phyloP scores from a whole-genome alignment of 2,888 invertebrate genomes.

The Abrostola triplasia region DNA sequence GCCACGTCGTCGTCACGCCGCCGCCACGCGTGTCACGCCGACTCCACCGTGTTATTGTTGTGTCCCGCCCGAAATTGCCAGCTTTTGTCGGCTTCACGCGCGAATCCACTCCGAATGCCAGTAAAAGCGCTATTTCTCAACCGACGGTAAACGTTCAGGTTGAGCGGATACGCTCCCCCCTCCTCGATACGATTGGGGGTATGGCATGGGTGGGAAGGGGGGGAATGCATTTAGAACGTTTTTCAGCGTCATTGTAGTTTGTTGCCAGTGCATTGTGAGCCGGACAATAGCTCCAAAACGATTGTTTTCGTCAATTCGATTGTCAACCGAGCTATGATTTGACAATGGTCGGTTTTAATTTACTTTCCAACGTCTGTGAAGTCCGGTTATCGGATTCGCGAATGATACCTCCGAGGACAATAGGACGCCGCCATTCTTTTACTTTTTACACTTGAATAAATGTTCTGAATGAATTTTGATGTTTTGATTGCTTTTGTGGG shows the following conservation, averaged over 20 bases:
- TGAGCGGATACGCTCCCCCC: slow-evolving; percentile 49
- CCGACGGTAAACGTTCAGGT: slow-evolving; percentile 57
- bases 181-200: slow-evolving; percentile 13
- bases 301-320: slow-evolving; percentile 60
- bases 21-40: slow-evolving; percentile 12
- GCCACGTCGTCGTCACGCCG: slow-evolving; percentile 4
- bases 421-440: slow-evolving; percentile 18
- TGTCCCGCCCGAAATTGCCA: slow-evolving; percentile 59
- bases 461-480: slow-evolving; percentile 27
- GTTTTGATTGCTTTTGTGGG: slow-evolving; percentile 45
- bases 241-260: slow-evolving; percentile 53
- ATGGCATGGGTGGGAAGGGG: slow-evolving; percentile 14
- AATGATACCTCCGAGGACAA: slow-evolving; percentile 41
- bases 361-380: slow-evolving; percentile 46
- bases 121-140: slow-evolving; percentile 63
- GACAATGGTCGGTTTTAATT: slow-evolving; percentile 55
- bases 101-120: slow-evolving; percentile 59
- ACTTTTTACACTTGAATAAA: slow-evolving; percentile 50
- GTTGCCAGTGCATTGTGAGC: slow-evolving; percentile 54
- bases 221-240: slow-evolving; percentile 59
- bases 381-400: slow-evolving; percentile 37
- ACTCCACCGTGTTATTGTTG: slow-evolving; percentile 53
- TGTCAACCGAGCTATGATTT: slow-evolving; percentile 57
- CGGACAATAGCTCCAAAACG: slow-evolving; percentile 53
- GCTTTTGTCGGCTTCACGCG: slow-evolving; percentile 62